Percentiles rank a stretch among this genome's conserved stretches.
These are phyloP conservation scores for Sarcophaga bullata DNA, from an alignment of 1,140 invertebrate species.

Conservation along the genomic window DNA sequence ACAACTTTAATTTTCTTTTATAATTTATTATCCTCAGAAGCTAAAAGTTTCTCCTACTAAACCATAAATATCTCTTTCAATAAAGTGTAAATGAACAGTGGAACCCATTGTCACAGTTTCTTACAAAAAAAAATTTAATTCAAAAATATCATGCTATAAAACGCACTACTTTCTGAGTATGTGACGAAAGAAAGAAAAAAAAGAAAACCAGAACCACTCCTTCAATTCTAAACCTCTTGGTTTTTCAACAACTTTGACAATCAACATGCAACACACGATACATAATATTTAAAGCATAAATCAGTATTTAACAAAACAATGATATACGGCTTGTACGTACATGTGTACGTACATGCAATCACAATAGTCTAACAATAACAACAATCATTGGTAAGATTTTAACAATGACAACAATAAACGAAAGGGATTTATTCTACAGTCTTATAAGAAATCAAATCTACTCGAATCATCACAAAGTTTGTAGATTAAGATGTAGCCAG, in stretches of 20 bases:
- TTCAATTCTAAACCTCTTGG: neutral
- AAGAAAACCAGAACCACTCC: constrained; percentile 4
- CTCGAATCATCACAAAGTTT: no score
- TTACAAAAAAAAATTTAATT: neutral
- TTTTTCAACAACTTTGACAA: constrained; percentile 36
- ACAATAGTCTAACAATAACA: neutral
- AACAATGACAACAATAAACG: neutral
- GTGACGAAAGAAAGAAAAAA: neutral
- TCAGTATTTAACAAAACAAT: constrained; percentile 32
- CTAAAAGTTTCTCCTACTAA: no score
- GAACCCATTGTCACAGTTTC: constrained; percentile 8
- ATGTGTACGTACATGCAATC: no score
- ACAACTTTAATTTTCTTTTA: no score
- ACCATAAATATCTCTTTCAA: neutral
- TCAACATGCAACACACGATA: neutral
- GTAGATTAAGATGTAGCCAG: no score
- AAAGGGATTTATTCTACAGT: neutral
- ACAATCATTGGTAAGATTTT: neutral
- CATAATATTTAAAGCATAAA: constrained; percentile 25
- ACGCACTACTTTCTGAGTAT: neutral
- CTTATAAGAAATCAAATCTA: no score
- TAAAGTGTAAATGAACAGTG: constrained; percentile 21
- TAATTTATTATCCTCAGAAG: no score
- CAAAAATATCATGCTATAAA: neutral
- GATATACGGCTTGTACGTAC: neutral